Evolutionary conservation across 2,113 vertebrate species (phyloP).

Genomic region (Pedetes capensis): DNA sequence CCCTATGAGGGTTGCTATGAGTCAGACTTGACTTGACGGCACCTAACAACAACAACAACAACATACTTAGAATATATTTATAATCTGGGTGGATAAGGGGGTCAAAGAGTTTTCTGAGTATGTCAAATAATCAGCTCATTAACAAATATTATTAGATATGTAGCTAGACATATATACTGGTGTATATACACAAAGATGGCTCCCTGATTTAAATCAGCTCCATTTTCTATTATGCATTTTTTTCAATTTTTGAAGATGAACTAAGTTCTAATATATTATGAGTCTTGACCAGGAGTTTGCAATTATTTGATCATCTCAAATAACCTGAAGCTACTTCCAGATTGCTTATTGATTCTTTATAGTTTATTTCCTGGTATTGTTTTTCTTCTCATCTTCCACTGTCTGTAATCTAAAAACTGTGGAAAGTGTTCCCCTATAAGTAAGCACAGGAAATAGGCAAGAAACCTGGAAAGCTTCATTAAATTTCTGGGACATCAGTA

Average conservation of each 20-base stretch:
- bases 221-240: background rate
- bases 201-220: background rate
- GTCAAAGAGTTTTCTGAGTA: background rate
- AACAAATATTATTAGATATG: background rate
- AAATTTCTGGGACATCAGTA: background rate
- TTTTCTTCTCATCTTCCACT: background rate
- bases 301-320: slow-evolving; percentile 4
- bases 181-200: background rate
- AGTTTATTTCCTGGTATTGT: slow-evolving; percentile 12
- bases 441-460: background rate
- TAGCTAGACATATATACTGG: background rate
- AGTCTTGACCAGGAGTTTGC: background rate
- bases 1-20: no score
- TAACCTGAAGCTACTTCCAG: slow-evolving; percentile 10
- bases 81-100: background rate
- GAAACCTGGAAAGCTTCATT: background rate
- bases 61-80: background rate
- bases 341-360: slow-evolving; percentile 32
- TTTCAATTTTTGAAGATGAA: background rate
- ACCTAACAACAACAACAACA: no score
- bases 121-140: background rate
- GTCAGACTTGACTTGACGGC: no score
- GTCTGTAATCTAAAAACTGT: background rate
- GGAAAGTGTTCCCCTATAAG: background rate
- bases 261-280: slow-evolving; percentile 7